Conservation (phyloP, 2,888 invertebrate genomes). For the Drosophila affinis region DNA sequence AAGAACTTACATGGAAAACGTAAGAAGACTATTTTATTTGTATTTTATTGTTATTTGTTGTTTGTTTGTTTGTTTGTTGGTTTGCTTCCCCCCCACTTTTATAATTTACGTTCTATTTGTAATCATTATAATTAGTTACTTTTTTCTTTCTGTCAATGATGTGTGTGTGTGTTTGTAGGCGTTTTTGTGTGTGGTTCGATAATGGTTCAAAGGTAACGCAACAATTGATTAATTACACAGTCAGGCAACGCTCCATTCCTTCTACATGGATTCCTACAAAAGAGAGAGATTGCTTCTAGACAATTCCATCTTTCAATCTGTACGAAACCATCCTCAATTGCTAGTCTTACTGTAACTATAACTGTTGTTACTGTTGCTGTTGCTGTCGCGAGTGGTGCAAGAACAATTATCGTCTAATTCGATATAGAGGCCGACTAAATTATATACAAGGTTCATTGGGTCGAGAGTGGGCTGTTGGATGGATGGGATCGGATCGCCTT, state of each 20-base stretch:
- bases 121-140: constrained; percentile 70
- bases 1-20: constrained; percentile 60
- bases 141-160: constrained; percentile 29
- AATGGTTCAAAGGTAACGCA: constrained; percentile 51
- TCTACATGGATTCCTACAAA: constrained; percentile 21
- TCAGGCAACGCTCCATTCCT: constrained; percentile 44
- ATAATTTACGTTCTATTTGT: constrained; percentile 58
- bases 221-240: constrained; percentile 51
- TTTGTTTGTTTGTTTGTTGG: constrained; percentile 26
- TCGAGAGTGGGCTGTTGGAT: constrained; percentile 41
- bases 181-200: constrained; percentile 16
- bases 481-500: constrained; percentile 1
- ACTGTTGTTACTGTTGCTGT: constrained; percentile 2
- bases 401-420: constrained; percentile 26
- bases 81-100: constrained; percentile 34
- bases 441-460: constrained; percentile 68
- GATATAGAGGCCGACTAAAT: constrained; percentile 56
- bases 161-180: constrained; percentile 7
- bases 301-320: constrained; percentile 30
- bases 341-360: constrained; percentile 13
- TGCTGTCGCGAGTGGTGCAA: constrained; percentile 23
- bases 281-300: constrained; percentile 21
- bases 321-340: constrained; percentile 44
- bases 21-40: constrained; percentile 54
- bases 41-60: constrained; percentile 38